Evolutionary conservation across 2,113 vertebrate genomes (phyloP).

Genomic region (Pedetes capensis): DNA sequence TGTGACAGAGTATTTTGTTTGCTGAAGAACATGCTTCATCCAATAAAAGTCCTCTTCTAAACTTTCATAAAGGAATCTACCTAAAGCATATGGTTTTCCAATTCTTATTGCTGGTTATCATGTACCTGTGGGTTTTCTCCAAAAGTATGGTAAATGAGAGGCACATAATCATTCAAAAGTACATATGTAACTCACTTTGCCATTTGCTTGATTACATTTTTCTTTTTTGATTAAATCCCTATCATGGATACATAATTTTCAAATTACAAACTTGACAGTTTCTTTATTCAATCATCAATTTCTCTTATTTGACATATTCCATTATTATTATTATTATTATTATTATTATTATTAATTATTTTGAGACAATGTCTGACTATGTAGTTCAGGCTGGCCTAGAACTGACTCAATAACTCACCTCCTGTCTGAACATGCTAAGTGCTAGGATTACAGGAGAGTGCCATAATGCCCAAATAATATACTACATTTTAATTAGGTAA

Average conservation of each 20-base stretch:
- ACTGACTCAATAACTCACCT: too few species aligned
- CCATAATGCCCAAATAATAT: too few species aligned
- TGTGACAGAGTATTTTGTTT: not conserved
- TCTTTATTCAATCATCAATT: not conserved
- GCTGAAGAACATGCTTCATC: not conserved
- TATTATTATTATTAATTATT: too few species aligned
- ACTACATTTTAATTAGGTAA: too few species aligned
- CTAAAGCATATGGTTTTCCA: not conserved
- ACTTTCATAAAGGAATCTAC: not conserved
- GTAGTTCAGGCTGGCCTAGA: too few species aligned
- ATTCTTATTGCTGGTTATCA: not conserved
- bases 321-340: not conserved
- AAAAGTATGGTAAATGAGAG: not conserved
- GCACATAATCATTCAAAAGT: not conserved
- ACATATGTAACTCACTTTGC: rapidly evolving
- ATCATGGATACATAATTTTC: not conserved
- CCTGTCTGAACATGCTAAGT: too few species aligned
- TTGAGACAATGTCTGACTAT: too few species aligned
- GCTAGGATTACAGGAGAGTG: too few species aligned
- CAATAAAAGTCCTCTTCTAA: not conserved
- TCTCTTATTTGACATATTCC: not conserved
- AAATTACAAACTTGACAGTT: not conserved
- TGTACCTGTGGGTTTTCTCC: not conserved
- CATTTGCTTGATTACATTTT: not conserved
- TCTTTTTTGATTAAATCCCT: not conserved